A percentile compares a stretch with the other conserved stretches of the same genome.
Conservation (phyloP, 1,140 invertebrate genomes). For the Drosophila ironensis region DNA sequence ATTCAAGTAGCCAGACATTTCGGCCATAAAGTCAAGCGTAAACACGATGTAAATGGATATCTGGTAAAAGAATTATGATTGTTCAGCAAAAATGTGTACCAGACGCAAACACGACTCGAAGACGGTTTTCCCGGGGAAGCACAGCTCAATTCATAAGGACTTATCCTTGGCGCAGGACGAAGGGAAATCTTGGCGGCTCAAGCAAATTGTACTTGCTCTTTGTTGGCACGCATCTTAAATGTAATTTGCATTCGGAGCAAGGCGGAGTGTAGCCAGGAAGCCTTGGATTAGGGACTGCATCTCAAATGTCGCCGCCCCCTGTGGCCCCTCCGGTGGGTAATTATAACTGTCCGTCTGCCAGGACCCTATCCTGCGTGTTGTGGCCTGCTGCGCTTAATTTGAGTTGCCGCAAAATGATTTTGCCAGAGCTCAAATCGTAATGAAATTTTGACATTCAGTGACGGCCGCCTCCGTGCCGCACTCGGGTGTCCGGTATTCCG, state of each 20-base stretch:
- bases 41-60: not conserved
- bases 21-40: too few relatives aligned
- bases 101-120: not conserved
- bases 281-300: slow-evolving; percentile 33
- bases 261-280: not conserved
- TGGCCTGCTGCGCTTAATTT: slow-evolving; percentile 44
- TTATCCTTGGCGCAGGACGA: not conserved
- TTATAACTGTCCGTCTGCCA: slow-evolving; percentile 36
- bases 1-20: too few relatives aligned
- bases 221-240: slow-evolving; percentile 43
- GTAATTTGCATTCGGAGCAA: slow-evolving; percentile 39
- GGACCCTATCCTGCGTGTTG: slow-evolving; percentile 9
- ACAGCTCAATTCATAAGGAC: slow-evolving; percentile 6
- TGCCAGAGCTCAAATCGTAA: slow-evolving; percentile 35
- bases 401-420: slow-evolving; percentile 44
- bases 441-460: slow-evolving; percentile 49
- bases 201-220: slow-evolving; percentile 15
- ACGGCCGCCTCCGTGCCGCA: too few relatives aligned
- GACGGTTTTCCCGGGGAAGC: not conserved
- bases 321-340: slow-evolving; percentile 8
- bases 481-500: not conserved
- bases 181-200: slow-evolving; percentile 4
- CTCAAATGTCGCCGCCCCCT: not conserved
- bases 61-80: not conserved
- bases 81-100: not conserved